A percentile compares a stretch with the other conserved stretches of the same genome.
Evolutionary conservation across 2,797 vertebrate genomes (phyloP).

Genomic region (Saxicola maurus): DNA sequence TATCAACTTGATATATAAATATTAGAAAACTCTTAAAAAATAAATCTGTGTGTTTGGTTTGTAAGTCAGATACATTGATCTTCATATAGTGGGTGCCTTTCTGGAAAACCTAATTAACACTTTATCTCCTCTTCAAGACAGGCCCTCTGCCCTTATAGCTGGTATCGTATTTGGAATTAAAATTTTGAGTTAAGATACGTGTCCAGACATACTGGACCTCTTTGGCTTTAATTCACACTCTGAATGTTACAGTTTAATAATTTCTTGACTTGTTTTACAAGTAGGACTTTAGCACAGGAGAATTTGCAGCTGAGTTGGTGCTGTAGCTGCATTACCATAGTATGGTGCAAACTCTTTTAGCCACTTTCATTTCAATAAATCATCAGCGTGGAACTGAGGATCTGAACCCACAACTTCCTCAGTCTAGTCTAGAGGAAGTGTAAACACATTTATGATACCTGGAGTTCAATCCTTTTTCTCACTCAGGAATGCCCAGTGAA

Average conservation of each 20-base stretch:
- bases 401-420: neutral
- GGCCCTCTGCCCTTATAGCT: neutral
- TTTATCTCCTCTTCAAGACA: neutral
- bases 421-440: neutral
- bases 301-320: neutral
- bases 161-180: neutral
- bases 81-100: slow-evolving; percentile 1
- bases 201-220: neutral
- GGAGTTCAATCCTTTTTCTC: neutral
- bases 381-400: rapidly evolving
- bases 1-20: slow-evolving; percentile 35
- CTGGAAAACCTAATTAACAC: slow-evolving; percentile 15
- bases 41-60: slow-evolving; percentile 17
- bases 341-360: neutral
- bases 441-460: neutral
- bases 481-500: neutral
- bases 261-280: neutral
- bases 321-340: rapidly evolving
- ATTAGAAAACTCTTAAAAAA: slow-evolving; percentile 30
- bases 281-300: neutral
- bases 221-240: neutral
- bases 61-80: slow-evolving; percentile 5
- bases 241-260: neutral
- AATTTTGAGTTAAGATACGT: neutral
- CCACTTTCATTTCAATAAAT: neutral